phyloP scores from a whole-genome alignment of 92 coral and sea anemone genomes.

The Porites divaricata region DNA sequence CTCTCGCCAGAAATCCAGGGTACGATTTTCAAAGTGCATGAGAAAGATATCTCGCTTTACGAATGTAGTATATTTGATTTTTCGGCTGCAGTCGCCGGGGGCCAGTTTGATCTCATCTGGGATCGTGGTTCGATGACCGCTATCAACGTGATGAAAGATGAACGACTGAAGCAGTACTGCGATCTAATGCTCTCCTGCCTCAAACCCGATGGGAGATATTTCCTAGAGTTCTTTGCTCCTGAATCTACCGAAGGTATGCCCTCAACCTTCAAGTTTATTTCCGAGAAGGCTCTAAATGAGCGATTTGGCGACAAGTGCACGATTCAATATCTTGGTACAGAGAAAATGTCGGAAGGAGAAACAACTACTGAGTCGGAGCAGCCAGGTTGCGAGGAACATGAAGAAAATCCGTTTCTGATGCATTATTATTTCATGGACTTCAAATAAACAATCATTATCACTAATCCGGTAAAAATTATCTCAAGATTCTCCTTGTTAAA shows the following conservation, averaged over 20 bases:
- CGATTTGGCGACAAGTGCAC: conserved; percentile 29
- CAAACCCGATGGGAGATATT: conserved; percentile 25
- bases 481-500: too few relatives aligned
- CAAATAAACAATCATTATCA: background rate
- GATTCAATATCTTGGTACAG: conserved; percentile 27
- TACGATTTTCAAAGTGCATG: conserved; percentile 31
- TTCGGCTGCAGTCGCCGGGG: conserved; percentile 34
- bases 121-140: conserved; percentile 56
- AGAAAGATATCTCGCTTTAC: conserved; percentile 49
- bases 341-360: conserved; percentile 23
- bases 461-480: too few relatives aligned
- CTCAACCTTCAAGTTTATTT: conserved; percentile 30
- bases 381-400: background rate
- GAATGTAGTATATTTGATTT: conserved; percentile 55
- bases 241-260: conserved; percentile 29
- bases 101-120: conserved; percentile 59
- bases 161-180: conserved; percentile 31
- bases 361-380: background rate
- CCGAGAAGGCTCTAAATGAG: conserved; percentile 15
- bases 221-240: conserved; percentile 34
- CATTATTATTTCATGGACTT: conserved; percentile 39
- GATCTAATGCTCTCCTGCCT: conserved; percentile 43
- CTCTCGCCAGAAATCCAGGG: background rate
- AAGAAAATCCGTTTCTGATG: background rate
- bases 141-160: conserved; percentile 42